Percentiles rank a stretch among this genome's conserved stretches.
Conservation (phyloP, 2,797 vertebrate species). For the Peromyscus nudipes region DNA sequence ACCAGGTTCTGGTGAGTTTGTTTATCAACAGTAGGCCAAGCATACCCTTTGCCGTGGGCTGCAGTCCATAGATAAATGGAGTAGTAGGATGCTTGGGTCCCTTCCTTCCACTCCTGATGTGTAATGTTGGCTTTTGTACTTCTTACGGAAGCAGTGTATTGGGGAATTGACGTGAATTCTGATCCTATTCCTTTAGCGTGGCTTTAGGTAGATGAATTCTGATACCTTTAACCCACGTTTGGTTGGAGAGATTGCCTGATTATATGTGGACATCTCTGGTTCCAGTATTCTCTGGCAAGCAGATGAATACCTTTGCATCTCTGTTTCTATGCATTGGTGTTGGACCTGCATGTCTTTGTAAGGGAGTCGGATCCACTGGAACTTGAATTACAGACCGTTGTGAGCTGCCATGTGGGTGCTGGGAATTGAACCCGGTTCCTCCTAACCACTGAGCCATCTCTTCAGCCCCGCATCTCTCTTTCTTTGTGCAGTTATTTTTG, state of each 20-base stretch:
- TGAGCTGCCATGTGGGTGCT: no score
- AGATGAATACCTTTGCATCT: not conserved
- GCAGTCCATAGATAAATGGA: not conserved
- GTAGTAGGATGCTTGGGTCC: not conserved
- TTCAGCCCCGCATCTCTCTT: not conserved
- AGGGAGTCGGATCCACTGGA: no score
- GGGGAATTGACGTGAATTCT: not conserved
- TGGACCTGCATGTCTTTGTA: no score
- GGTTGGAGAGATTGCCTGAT: not conserved
- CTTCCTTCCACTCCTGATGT: not conserved
- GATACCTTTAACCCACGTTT: not conserved
- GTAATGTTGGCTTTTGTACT: not conserved
- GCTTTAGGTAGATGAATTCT: not conserved
- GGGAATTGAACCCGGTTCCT: no score
- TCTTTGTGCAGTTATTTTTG: not conserved
- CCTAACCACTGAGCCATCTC: no score
- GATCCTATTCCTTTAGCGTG: not conserved
- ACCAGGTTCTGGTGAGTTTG: not conserved
- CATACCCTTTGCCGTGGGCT: not conserved
- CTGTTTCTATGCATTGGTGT: no score
- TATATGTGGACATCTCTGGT: not conserved
- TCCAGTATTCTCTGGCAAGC: not conserved
- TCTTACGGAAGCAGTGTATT: not conserved
- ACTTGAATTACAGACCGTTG: no score
- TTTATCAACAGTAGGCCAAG: not conserved